Evolutionary conservation across 2,113 vertebrate genomes (phyloP).

Genomic region (Pachycephala philippinensis): DNA sequence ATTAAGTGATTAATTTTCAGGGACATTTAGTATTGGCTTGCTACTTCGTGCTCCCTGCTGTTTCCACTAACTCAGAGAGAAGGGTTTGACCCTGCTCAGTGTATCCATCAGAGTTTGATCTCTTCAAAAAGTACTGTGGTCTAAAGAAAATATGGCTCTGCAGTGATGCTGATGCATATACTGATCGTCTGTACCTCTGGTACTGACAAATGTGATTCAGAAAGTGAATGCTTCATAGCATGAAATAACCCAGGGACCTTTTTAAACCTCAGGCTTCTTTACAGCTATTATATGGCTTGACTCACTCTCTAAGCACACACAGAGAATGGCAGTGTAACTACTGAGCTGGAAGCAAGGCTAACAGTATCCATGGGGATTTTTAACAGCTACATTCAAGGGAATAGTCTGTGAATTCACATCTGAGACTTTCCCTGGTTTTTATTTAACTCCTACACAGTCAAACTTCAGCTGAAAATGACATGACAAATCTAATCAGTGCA

Average conservation of each 20-base stretch:
- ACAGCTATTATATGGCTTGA: neutral
- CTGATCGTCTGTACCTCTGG: neutral
- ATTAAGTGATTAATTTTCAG: slow-evolving; percentile 3
- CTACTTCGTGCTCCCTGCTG: neutral
- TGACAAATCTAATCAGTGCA: neutral
- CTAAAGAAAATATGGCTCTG: neutral
- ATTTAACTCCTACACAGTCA: neutral
- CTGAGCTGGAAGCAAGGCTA: neutral
- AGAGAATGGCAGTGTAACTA: neutral
- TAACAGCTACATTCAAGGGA: neutral
- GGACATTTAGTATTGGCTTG: neutral
- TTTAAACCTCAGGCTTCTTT: slow-evolving; percentile 4
- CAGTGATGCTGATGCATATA: neutral
- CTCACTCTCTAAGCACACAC: slow-evolving; percentile 17
- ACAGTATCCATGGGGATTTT: slow-evolving; percentile 4
- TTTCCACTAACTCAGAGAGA: neutral
- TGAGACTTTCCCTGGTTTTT: slow-evolving; percentile 1
- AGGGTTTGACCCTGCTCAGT: neutral
- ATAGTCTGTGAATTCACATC: neutral
- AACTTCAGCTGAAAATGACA: neutral
- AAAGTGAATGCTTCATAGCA: slow-evolving; percentile 16
- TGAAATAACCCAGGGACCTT: slow-evolving; percentile 34
- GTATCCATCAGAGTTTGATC: neutral
- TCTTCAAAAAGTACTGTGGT: neutral
- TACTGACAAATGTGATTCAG: slow-evolving; percentile 10